Conservation (phyloP, 64 coral and sea anemone genomes). For the Pocillopora damicornis region DNA sequence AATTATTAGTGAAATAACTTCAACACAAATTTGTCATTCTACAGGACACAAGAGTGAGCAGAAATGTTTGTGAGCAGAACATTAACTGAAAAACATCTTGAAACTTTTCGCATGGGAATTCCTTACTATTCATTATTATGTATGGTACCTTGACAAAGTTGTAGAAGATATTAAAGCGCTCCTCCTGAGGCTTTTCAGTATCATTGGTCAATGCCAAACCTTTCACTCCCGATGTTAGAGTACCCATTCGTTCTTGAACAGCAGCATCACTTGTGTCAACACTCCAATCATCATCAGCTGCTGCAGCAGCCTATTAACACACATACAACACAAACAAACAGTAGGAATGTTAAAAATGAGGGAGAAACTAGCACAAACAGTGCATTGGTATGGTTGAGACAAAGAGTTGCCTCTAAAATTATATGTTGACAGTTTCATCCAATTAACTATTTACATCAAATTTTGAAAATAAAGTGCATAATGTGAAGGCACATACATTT, state of each 20-base stretch:
- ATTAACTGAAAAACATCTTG: no score
- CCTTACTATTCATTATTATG: background rate
- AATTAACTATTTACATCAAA: no score
- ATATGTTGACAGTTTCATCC: no score
- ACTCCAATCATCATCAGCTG: slow-evolving; percentile 94
- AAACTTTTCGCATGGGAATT: no score
- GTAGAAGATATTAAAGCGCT: slow-evolving; percentile 93
- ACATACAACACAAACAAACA: background rate
- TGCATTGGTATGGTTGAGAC: no score
- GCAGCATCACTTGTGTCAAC: slow-evolving; percentile 94
- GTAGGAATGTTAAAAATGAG: background rate
- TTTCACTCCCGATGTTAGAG: slow-evolving; percentile 83
- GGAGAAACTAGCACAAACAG: background rate
- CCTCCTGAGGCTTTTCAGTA: slow-evolving; percentile 72
- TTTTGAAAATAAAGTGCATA: no score
- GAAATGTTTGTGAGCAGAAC: no score
- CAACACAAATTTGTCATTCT: no score
- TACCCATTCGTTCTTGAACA: slow-evolving; percentile 79
- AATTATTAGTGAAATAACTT: no score
- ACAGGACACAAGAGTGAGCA: no score
- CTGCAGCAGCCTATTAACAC: slow-evolving; percentile 22
- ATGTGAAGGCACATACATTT: slow-evolving; percentile 6
- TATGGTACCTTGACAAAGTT: slow-evolving; percentile 77
- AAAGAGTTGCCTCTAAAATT: no score
- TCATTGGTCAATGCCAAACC: slow-evolving; percentile 88